Evolutionary conservation across 2,888 invertebrate species (phyloP).

Genomic region (Tinea trinotella): DNA sequence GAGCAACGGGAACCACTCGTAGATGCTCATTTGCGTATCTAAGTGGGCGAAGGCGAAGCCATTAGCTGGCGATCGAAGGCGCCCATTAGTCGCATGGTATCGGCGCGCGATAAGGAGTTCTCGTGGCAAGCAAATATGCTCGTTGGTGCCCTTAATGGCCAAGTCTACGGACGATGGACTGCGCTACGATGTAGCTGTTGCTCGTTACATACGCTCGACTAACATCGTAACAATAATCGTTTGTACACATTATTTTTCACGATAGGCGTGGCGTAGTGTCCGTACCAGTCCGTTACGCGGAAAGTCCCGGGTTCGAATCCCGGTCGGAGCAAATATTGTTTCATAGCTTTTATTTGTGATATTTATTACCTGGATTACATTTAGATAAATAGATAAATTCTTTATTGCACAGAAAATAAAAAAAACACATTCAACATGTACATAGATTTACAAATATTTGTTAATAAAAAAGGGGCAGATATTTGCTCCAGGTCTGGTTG

Average conservation of each 20-base stretch:
- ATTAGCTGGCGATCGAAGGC: constrained; percentile 66
- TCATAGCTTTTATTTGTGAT: too few species aligned
- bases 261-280: too few species aligned
- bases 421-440: too few species aligned
- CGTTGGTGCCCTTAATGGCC: constrained; percentile 9
- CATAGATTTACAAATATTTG: too few species aligned
- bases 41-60: constrained; percentile 64
- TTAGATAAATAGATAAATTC: too few species aligned
- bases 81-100: constrained; percentile 60
- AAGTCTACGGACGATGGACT: constrained; percentile 2
- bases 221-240: not conserved
- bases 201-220: constrained; percentile 12
- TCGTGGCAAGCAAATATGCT: constrained; percentile 21
- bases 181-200: constrained; percentile 2
- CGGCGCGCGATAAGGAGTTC: constrained; percentile 58
- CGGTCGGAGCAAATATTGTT: too few species aligned
- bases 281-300: too few species aligned
- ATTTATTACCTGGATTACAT: too few species aligned
- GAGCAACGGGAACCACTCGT: constrained; percentile 30
- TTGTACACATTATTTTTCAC: not conserved
- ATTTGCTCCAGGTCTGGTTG: too few species aligned
- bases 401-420: too few species aligned
- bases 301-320: too few species aligned
- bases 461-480: too few species aligned
- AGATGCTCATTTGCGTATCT: constrained; percentile 72